phyloP scores from a whole-genome alignment of 1,140 invertebrate species.

The Drosophila tropicalis region DNA sequence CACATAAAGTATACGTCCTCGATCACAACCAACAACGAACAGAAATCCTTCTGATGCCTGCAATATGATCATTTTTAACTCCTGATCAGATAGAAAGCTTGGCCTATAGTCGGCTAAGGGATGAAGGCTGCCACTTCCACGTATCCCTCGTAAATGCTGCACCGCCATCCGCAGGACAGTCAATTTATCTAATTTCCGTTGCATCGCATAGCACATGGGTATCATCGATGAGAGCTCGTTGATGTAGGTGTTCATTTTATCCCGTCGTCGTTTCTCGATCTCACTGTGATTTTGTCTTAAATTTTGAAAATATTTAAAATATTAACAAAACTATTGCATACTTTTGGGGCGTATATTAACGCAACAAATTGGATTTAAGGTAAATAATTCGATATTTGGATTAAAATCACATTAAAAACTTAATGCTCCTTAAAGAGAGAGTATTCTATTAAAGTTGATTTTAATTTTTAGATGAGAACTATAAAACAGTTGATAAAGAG shows the following conservation, averaged over 20 bases:
- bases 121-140: slow-evolving; percentile 88
- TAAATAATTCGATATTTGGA: too few relatives aligned
- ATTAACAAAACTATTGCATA: too few relatives aligned
- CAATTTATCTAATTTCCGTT: slow-evolving; percentile 95
- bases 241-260: slow-evolving; percentile 99
- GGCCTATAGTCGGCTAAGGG: slow-evolving; percentile 93
- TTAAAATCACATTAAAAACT: too few relatives aligned
- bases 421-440: too few relatives aligned
- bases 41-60: slow-evolving; percentile 95
- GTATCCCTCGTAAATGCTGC: slow-evolving; percentile 93
- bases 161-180: slow-evolving; percentile 97
- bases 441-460: too few relatives aligned
- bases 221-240: slow-evolving; percentile 95
- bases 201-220: slow-evolving; percentile 96
- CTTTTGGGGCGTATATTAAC: too few relatives aligned
- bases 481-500: too few relatives aligned
- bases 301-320: slow-evolving; percentile 39
- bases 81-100: slow-evolving; percentile 94
- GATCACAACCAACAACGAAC: slow-evolving; percentile 96
- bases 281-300: slow-evolving; percentile 96
- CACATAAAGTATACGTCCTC: slow-evolving; percentile 94
- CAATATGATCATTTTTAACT: slow-evolving; percentile 91
- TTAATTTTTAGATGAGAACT: too few relatives aligned
- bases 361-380: too few relatives aligned
- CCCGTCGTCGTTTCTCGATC: slow-evolving; percentile 95